A percentile compares a stretch with the other conserved stretches of the same genome.
Conservation (phyloP, 2,113 vertebrate genomes). For the Calidris pugnax region DNA sequence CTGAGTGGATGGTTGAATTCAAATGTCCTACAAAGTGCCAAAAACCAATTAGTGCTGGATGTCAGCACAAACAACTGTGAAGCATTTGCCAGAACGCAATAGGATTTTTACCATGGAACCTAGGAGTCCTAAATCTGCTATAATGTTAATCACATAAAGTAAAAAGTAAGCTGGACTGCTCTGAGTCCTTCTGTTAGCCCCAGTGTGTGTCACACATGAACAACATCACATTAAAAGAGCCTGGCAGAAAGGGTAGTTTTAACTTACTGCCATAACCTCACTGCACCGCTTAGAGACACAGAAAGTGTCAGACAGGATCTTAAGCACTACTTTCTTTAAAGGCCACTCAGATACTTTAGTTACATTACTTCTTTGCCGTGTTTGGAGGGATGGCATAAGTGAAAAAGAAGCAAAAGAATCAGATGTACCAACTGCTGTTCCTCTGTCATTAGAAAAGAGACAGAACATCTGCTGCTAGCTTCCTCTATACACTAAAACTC, state of each 20-base stretch:
- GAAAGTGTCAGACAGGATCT: background rate
- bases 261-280: background rate
- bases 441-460: background rate
- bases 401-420: background rate
- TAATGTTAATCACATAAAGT: background rate
- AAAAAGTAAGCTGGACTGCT: background rate
- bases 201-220: background rate
- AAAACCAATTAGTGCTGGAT: conserved; percentile 17
- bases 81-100: background rate
- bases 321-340: background rate
- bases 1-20: background rate
- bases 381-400: background rate
- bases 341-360: background rate
- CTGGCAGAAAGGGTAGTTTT: background rate
- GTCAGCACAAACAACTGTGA: background rate
- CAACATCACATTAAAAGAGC: background rate
- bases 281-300: background rate
- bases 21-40: background rate
- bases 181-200: background rate
- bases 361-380: background rate
- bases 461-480: background rate
- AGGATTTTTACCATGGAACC: background rate
- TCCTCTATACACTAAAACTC: background rate
- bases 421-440: background rate
- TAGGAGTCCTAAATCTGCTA: background rate